Base-by-base conservation (phyloP, 2,797 vertebrate species). In the Martes flavigula region DNA sequence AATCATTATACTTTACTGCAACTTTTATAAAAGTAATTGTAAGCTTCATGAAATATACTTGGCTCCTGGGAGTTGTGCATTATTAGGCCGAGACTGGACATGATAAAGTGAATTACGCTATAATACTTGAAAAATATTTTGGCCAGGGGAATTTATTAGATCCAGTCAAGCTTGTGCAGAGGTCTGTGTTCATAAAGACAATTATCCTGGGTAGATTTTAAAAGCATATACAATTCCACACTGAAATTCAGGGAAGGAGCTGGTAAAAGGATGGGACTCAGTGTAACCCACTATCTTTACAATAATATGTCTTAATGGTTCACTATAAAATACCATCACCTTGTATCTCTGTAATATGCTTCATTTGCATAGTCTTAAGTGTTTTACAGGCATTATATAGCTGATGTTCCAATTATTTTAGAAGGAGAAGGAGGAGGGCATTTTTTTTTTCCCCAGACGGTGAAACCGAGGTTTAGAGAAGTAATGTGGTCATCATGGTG, bases 281-380 rank as follows among this genome's bases (percentile, higher is more conserved):
- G 38, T 77, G 56, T 56, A 90, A 73, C 62, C 81, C 56, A 66
- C 95, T 87, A 6, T 92, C 72, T 96, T 96, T 96, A 90, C 95
- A 95, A 98, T 98, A 98, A 99, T 98, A 98, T 97, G 98, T 98
- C 98, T 99, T 99, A 99, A 99, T 99, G 99, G 99, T 98, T 98
- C 98, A 98, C 98, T 98, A 90, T 97, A 98, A 98, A 98, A 89
- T 97, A 98, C 97, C 95, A 86, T 96, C 97, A 95, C 98, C 98
- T 99, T 73, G 43, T 88, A 78, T 98, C 97, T 98, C 98, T 96
- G 97, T 98, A 99, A 99, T 98, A 99, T 98, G 95, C 97, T 98
- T 99, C 98, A 99, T 99, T 99, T 99, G 99, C 98, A 98, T 95
- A 92, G 64, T 98, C 90, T 97, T 98, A 98, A 98, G 97, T 98